Conservation (phyloP, 2,797 vertebrate genomes). For the Gambelia wislizenii region DNA sequence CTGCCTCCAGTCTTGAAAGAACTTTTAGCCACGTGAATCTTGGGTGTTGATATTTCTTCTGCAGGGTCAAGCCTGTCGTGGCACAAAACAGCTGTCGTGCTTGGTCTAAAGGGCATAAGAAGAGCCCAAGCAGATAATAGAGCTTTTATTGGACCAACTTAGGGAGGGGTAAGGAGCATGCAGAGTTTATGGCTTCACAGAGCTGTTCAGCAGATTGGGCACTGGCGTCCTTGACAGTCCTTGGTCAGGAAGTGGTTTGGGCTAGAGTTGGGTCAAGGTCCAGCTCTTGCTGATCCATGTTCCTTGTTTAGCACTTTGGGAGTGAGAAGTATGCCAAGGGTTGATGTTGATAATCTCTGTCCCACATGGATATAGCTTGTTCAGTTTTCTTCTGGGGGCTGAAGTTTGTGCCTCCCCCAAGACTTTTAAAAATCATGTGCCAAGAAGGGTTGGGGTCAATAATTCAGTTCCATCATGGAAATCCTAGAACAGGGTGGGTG, state of each 20-base stretch:
- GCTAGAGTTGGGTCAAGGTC: background rate
- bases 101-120: background rate
- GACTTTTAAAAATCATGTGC: background rate
- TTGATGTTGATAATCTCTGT: background rate
- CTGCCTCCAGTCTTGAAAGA: too few relatives aligned
- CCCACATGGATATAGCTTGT: background rate
- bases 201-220: background rate
- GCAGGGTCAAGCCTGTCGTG: background rate
- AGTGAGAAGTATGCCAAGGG: background rate
- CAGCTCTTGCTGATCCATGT: accelerated
- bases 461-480: background rate
- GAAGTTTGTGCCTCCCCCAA: background rate
- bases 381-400: too few relatives aligned
- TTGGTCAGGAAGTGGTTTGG: too few relatives aligned
- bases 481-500: too few relatives aligned
- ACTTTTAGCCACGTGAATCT: too few relatives aligned
- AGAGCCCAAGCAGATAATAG: background rate
- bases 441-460: background rate
- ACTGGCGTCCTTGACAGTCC: background rate
- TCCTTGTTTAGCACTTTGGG: too few relatives aligned
- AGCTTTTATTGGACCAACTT: background rate
- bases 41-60: background rate
- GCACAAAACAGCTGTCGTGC: too few relatives aligned
- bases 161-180: background rate
- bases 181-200: too few relatives aligned